Evolutionary conservation across 2,888 invertebrate species (phyloP), one percentile per base, ranked within the genome.

Genomic region (Agrochola macilenta): DNA sequence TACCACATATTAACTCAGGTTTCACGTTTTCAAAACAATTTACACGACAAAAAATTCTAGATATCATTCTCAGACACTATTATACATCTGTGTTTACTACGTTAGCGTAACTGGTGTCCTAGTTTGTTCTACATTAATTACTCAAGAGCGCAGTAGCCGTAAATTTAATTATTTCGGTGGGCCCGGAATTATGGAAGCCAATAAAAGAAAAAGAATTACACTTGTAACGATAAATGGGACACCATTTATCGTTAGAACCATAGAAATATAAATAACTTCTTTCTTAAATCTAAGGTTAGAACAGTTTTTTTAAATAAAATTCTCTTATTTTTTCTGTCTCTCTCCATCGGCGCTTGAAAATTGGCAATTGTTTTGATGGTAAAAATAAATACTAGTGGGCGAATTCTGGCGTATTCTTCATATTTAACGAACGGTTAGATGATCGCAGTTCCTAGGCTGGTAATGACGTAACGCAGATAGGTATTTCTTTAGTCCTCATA

Each of bases 71-170:
- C 69, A 72, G 81, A 39, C 26, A 35, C 26, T n/a, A 68, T 76
- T 74, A 43, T 79, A 88, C 54, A 80, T 88, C 83, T 68, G 74
- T 86, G 85, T 82, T 68, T 75, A 83, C 81, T 78, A 87, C 82
- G 76, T 75, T 78, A 83, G 80, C 83, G 86, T 88, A 87, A 89
- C 84, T 75, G 81, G 72, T 76, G 89, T 80, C 82, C 87, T 86
- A 89, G 90, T 88, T 90, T 88, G 86, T 89, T 86, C 82, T 79
- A 87, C 84, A 82, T 89, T 86, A 89, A 90, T 91, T 89, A 86
- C 79, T 84, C 69, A 82, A 71, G 70, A 82, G 76, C 79, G 78
- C 79, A 79, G 69, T 69, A 81, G 69, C 66, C 82, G 82, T 82
- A 81, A 85, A 85, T 87, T 81, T 75, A 81, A 88, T 88, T 82